Evolutionary conservation across 2,113 vertebrate genomes (phyloP).

Genomic region (Stegostoma tigrinum): DNA sequence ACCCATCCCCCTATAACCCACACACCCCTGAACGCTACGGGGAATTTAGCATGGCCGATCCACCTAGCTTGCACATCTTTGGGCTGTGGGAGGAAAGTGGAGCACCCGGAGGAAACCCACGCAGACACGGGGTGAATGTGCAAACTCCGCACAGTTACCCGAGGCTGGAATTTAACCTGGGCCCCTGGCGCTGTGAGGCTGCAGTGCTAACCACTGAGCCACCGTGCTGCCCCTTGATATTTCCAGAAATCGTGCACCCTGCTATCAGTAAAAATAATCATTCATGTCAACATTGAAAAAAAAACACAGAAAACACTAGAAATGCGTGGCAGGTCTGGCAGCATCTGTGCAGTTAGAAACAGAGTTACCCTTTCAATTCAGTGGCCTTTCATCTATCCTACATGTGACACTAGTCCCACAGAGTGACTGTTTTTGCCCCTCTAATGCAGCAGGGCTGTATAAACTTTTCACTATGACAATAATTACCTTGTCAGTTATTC

Average conservation of each 20-base stretch:
- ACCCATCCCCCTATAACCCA: no score
- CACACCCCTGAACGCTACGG: no score
- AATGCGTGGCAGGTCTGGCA: neutral
- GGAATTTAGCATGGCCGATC: no score
- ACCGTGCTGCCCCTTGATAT: no score
- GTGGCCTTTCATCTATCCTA: neutral
- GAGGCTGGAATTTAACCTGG: no score
- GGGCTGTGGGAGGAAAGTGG: no score
- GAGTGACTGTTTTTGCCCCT: neutral
- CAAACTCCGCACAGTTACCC: no score
- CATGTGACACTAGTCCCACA: neutral
- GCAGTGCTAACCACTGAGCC: no score
- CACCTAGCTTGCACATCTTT: no score
- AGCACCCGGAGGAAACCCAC: no score
- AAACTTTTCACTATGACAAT: neutral
- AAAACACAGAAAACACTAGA: neutral
- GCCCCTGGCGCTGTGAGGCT: no score
- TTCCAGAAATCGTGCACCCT: neutral
- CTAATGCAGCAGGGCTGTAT: neutral
- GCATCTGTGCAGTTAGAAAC: neutral
- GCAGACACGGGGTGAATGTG: no score
- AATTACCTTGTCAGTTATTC: neutral
- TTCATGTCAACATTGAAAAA: neutral
- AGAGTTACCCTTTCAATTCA: neutral
- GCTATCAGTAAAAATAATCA: neutral